Evolutionary conservation across 1,140 invertebrate species (phyloP).

Genomic region (Paraescarpia echinospica): DNA sequence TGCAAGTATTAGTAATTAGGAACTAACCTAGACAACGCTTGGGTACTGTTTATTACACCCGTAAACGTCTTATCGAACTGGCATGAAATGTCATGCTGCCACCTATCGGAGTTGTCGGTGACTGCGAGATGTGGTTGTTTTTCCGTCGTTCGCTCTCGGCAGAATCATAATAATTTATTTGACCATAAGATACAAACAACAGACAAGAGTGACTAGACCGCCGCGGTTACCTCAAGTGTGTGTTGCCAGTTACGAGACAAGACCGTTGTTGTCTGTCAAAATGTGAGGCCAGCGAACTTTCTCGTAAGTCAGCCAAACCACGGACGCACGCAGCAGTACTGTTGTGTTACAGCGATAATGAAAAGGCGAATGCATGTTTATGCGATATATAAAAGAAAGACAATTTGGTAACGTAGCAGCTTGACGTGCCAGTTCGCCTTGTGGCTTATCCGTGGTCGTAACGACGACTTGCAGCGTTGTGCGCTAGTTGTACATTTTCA

Average conservation of each 20-base stretch:
- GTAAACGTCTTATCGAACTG: no score
- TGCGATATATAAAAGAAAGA: background rate
- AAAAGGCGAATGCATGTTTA: background rate
- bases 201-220: background rate
- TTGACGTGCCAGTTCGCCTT: background rate
- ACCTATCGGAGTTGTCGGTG: background rate
- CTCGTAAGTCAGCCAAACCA: background rate
- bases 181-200: background rate
- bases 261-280: background rate
- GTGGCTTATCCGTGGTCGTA: background rate
- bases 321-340: background rate
- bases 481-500: background rate
- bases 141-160: background rate
- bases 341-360: background rate
- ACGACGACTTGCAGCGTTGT: background rate
- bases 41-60: no score
- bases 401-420: background rate
- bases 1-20: no score
- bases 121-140: background rate
- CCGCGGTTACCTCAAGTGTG: background rate
- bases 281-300: no score
- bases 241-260: background rate
- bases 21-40: background rate
- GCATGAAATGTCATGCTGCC: background rate
- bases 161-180: no score